Evolutionary conservation across 2,113 vertebrate species (phyloP).

Genomic region (Oncorhynchus gorbuscha): DNA sequence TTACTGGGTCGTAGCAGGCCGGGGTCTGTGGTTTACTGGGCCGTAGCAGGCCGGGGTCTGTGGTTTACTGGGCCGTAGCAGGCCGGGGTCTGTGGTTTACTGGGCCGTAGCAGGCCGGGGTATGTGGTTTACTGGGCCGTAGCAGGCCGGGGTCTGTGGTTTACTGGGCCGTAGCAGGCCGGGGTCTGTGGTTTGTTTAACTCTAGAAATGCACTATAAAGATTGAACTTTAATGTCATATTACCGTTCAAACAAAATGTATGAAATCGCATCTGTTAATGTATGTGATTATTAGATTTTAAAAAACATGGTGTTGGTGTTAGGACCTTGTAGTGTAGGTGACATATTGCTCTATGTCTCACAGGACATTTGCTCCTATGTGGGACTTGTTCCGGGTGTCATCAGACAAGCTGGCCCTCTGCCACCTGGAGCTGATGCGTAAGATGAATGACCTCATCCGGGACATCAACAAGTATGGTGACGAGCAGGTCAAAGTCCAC

Average conservation of each 20-base stretch:
- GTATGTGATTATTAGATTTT: not conserved
- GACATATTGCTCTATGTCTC: not conserved
- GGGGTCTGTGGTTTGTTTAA: too few relatives aligned
- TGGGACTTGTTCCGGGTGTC: conserved; percentile 96
- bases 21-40: not conserved
- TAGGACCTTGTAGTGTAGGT: not conserved
- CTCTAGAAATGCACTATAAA: too few relatives aligned
- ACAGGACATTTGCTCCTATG: conserved; percentile 90
- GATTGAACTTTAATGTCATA: too few relatives aligned
- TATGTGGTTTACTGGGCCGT: too few relatives aligned
- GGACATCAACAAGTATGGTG: conserved; percentile 86
- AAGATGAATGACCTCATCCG: conserved; percentile 93
- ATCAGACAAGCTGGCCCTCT: conserved; percentile 92
- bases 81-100: not conserved
- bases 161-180: not conserved
- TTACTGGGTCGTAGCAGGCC: not conserved
- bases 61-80: not conserved
- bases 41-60: not conserved
- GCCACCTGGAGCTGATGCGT: conserved; percentile 89
- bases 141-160: too few relatives aligned
- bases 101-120: too few relatives aligned
- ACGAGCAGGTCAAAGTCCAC: conserved; percentile 89
- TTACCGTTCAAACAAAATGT: too few relatives aligned
- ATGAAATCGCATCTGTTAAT: too few relatives aligned
- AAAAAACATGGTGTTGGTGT: not conserved